Base-by-base conservation (phyloP, 2,888 invertebrate species). In the Papilio demoleus region DNA sequence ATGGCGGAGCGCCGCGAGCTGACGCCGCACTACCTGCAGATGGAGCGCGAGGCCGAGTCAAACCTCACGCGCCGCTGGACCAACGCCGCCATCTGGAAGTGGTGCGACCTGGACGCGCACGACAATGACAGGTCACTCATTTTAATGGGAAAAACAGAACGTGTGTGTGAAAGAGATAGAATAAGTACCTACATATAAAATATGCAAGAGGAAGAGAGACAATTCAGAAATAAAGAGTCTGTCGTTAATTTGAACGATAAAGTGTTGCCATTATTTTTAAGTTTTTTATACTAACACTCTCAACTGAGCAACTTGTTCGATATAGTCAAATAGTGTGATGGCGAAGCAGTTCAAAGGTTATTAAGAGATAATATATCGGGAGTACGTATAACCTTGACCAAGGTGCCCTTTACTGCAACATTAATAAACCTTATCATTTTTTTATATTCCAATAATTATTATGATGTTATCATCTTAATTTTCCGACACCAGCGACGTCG, bases 81-180 rank as follows among this genome's bases (percentile, higher is more conserved):
- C 70, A 97, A 98, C 88, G 99, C 99, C 59, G 98, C 98, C 76
- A 95, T 99, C 76, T 99, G 99, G 99, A 99, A 99, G 90, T 97
- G 97, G 96, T 99, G 99, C 87, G 99, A 99, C 87, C 94, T 99
- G 70, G 99, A 99, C 89, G 96, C 96, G 66, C 96, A 97, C 90
- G 97, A 98, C 75, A 96, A 96, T 82, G 98, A 98, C 93, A 95
- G 96, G 94, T 96, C 6, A 27, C 12, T 4, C 24, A 50, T 14
- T 12, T 8, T 53, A 24, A 14, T 53, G 27, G 1, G 6, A 22
- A 12, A 27, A 27, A 53, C 27, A 8, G 50, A 53, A n/a, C 27
- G n/a, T 27, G 27, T n/a, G 6, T 53, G 27, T 27, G 27, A n/a
- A 53, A 27, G 24, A 53, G 14, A 27, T 17, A 27, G 50, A 8